Evolutionary conservation across 1,140 invertebrate genomes (phyloP), one percentile per base, ranked within the genome.

Genomic region (Ditylenchus dipsaci): DNA sequence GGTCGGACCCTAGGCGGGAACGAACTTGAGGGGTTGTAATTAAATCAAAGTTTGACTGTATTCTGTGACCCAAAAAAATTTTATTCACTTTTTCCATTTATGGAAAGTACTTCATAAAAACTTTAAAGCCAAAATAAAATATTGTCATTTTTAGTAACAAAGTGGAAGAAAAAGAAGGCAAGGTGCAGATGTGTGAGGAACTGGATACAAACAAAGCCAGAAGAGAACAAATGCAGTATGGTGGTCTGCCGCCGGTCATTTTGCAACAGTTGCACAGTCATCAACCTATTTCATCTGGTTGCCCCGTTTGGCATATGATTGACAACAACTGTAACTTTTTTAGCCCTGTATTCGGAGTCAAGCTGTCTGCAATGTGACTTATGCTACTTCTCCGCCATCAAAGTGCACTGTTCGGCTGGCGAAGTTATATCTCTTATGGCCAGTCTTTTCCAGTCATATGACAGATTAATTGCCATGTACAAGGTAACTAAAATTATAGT

Each of bases 281-380:
- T 0, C 66, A 75, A 45, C 68, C 69, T 11, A 82, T 85, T 13
- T 71, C 79, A 63, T 83, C 84, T 45, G 11, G 11, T 45, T 11
- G n/a, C 11, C 11, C 27, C 77, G 65, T 69, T 19, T 19, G 49
- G 23, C 8, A 70, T 21, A 42, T 61, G 13, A 21, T n/a, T 67
- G 62, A 21, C 19, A 19, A 17, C 13, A 15, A 53, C 19, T 13
- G 17, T 1, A 56, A 11, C 5, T n/a, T 42, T 26, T 63, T 42
- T 65, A 72, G 70, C 82, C 57, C 83, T 84, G 69, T 85, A 84
- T 73, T 74, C 78, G 13, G 67, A 77, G n/a, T 81, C 83, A 21
- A 85, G 84, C 11, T 80, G 85, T 38, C 68, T 85, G 30, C 85
- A 84, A 70, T 81, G 80, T 21, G 84, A 85, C 67, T 84, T 85